These are phyloP conservation scores for Ormyrus nitidulus DNA, from an alignment of 2,888 invertebrate species.

Conservation along the genomic window DNA sequence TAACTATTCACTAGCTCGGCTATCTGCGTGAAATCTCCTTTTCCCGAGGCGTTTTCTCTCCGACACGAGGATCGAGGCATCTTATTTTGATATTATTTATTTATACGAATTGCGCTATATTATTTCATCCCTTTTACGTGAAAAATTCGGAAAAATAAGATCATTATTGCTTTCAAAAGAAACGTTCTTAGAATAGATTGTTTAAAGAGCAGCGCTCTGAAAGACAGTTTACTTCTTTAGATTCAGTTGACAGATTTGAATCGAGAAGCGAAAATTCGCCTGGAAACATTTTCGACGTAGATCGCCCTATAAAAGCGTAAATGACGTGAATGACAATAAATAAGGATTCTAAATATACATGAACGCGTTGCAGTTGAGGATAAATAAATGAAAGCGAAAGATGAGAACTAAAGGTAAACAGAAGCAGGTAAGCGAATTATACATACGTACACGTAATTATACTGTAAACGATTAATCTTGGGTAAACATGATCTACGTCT, in stretches of 20 bases:
- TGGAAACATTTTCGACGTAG: slow-evolving; percentile 48
- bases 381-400: slow-evolving; percentile 41
- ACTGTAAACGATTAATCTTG: slow-evolving; percentile 63
- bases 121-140: neutral
- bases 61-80: slow-evolving; percentile 24
- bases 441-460: slow-evolving; percentile 63
- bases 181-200: neutral
- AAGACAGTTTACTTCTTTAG: slow-evolving; percentile 3
- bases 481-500: slow-evolving; percentile 64
- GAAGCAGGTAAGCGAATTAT: slow-evolving; percentile 64
- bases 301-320: slow-evolving; percentile 50
- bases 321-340: slow-evolving; percentile 66
- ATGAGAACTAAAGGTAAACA: slow-evolving; percentile 32
- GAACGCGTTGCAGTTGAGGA: slow-evolving; percentile 5
- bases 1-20: slow-evolving; percentile 63
- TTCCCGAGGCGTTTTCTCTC: slow-evolving; percentile 47
- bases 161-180: slow-evolving; percentile 1
- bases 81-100: slow-evolving; percentile 1
- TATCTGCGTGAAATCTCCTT: slow-evolving; percentile 60
- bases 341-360: slow-evolving; percentile 63
- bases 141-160: neutral
- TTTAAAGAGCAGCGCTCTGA: neutral
- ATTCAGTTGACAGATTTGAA: neutral
- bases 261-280: slow-evolving; percentile 31
- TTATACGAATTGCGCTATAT: neutral